phyloP scores from a whole-genome alignment of 2,888 invertebrate species.

The Spodoptera picta region DNA sequence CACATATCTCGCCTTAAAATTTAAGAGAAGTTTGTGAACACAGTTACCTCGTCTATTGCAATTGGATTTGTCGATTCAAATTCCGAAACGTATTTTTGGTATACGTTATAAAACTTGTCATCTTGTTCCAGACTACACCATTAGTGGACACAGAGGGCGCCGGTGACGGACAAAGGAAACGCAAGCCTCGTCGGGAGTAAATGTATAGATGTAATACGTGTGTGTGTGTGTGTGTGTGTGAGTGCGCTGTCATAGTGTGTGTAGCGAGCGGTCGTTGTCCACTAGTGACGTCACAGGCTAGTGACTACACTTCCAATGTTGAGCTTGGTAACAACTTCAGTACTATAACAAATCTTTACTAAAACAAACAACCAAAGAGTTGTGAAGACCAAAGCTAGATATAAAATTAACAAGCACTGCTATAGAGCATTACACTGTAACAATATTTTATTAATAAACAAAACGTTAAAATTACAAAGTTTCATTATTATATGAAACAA shows the following conservation, averaged over 20 bases:
- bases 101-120: not conserved
- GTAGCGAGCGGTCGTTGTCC: conserved; percentile 13
- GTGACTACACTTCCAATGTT: conserved; percentile 40
- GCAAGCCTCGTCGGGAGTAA: conserved; percentile 86
- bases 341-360: not conserved
- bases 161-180: conserved; percentile 84
- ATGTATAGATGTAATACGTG: conserved; percentile 33
- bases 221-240: conserved; percentile 16
- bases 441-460: no score
- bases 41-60: no score
- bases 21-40: not conserved
- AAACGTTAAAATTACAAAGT: no score
- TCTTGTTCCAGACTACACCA: conserved; percentile 63
- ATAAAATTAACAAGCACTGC: not conserved
- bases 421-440: no score
- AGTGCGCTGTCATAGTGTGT: conserved; percentile 29
- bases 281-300: conserved; percentile 29
- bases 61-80: no score
- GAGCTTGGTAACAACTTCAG: conserved; percentile 14
- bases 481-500: no score
- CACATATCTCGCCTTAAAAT: not conserved
- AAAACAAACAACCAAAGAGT: conserved; percentile 2
- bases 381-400: conserved; percentile 3
- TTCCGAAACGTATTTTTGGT: no score
- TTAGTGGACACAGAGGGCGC: conserved; percentile 75